Conservation (phyloP, 2,888 invertebrate genomes). For the Trichopria drosophilae region DNA sequence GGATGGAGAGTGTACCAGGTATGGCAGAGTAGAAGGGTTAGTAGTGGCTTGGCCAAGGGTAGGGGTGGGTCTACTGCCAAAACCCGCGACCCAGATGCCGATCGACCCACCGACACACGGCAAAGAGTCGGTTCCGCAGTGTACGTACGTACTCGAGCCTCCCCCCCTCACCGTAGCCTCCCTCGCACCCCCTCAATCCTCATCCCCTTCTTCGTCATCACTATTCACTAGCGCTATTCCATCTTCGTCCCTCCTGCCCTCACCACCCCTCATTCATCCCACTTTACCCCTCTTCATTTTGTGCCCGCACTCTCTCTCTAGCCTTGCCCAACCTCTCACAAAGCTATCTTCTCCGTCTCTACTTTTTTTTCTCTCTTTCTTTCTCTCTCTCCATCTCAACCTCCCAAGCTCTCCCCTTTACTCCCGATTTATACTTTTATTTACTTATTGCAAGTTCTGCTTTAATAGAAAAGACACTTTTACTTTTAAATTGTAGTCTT, state of each 20-base stretch:
- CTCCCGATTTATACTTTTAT: no score
- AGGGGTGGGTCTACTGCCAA: slow-evolving; percentile 52
- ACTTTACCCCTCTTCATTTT: slow-evolving; percentile 12
- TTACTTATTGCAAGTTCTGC: no score
- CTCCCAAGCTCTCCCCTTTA: slow-evolving; percentile 5
- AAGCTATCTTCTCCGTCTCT: slow-evolving; percentile 2
- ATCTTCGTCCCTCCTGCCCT: slow-evolving; percentile 17
- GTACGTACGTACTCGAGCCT: slow-evolving; percentile 28
- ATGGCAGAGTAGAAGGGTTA: slow-evolving; percentile 30
- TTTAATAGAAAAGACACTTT: no score
- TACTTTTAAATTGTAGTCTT: no score
- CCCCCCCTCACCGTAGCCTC: slow-evolving; percentile 3
- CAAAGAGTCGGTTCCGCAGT: slow-evolving; percentile 27
- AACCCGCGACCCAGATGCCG: slow-evolving; percentile 59
- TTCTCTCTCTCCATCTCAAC: neutral
- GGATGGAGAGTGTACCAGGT: slow-evolving; percentile 30
- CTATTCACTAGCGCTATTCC: slow-evolving; percentile 26
- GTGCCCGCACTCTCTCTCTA: slow-evolving; percentile 6
- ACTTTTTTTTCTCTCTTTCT: slow-evolving; percentile 5
- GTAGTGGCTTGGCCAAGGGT: slow-evolving; percentile 20
- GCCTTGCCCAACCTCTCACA: slow-evolving; percentile 13
- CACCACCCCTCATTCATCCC: slow-evolving; percentile 13
- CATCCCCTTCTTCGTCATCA: slow-evolving; percentile 29
- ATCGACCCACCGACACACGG: slow-evolving; percentile 56
- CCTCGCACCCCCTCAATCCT: slow-evolving; percentile 8